Percentiles rank a stretch among this genome's conserved stretches.
These are phyloP conservation scores for Monopterus albus DNA, from an alignment of 2,113 vertebrate genomes.

Conservation along the genomic window DNA sequence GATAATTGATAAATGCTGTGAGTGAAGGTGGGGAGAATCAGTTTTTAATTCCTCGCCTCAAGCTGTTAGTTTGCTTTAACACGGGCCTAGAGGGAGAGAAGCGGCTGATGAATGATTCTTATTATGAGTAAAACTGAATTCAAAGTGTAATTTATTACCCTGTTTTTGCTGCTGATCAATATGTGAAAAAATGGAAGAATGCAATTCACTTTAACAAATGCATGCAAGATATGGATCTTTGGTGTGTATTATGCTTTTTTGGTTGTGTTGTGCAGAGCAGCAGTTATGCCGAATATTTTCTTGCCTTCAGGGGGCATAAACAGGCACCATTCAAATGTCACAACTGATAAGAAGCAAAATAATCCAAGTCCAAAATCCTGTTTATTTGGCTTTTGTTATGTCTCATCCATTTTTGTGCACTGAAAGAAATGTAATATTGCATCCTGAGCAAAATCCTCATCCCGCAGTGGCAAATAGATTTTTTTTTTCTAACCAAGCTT, in stretches of 20 bases:
- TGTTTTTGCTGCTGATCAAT: conserved; percentile 61
- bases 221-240: conserved; percentile 50
- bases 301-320: conserved; percentile 59
- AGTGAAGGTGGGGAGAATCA: conserved; percentile 64
- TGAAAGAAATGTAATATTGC: conserved; percentile 64
- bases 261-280: conserved; percentile 44
- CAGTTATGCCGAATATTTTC: conserved; percentile 53
- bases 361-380: conserved; percentile 66
- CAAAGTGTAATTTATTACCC: conserved; percentile 54
- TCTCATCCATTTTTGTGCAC: conserved; percentile 58
- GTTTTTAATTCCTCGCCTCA: conserved; percentile 59
- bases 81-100: conserved; percentile 42
- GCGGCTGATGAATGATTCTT: conserved; percentile 61
- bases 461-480: conserved; percentile 65
- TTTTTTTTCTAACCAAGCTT: conserved; percentile 37
- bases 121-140: conserved; percentile 64
- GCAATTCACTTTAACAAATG: conserved; percentile 72
- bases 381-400: conserved; percentile 75
- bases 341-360: conserved; percentile 68
- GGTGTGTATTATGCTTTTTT: conserved; percentile 38
- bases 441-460: conserved; percentile 59
- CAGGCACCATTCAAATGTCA: conserved; percentile 69
- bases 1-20: conserved; percentile 77
- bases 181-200: conserved; percentile 73
- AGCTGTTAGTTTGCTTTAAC: conserved; percentile 55